Percentiles rank a stretch among this genome's conserved stretches.
phyloP scores from a whole-genome alignment of 2,888 invertebrate species.

The Protonemura montana region DNA sequence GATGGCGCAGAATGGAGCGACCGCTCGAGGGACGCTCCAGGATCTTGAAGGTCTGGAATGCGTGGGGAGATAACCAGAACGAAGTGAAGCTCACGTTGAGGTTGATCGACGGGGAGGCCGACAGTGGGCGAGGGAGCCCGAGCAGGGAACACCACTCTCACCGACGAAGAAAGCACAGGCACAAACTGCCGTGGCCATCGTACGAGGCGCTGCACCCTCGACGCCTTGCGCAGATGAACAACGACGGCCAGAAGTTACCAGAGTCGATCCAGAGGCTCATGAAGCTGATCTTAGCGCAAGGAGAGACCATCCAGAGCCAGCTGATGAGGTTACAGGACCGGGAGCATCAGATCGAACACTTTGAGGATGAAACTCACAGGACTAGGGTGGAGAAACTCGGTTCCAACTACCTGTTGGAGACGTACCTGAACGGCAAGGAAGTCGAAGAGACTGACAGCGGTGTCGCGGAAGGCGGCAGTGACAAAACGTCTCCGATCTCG shows the following conservation, averaged over 20 bases:
- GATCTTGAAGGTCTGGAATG: slow-evolving; percentile 79
- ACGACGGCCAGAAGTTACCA: slow-evolving; percentile 44
- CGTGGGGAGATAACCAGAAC: slow-evolving; percentile 77
- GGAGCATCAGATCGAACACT: slow-evolving; percentile 79
- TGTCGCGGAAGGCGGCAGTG: slow-evolving; percentile 71
- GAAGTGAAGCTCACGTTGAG: slow-evolving; percentile 63
- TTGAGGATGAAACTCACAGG: slow-evolving; percentile 80
- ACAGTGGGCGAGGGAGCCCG: slow-evolving; percentile 55
- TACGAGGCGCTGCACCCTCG: slow-evolving; percentile 54
- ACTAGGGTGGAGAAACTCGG: slow-evolving; percentile 77
- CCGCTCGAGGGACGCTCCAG: slow-evolving; percentile 74
- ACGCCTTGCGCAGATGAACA: slow-evolving; percentile 56
- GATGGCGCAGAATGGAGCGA: slow-evolving; percentile 80
- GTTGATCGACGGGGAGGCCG: slow-evolving; percentile 56
- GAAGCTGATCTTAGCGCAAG: slow-evolving; percentile 67
- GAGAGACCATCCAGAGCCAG: slow-evolving; percentile 65
- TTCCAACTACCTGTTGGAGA: slow-evolving; percentile 80
- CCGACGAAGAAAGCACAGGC: slow-evolving; percentile 54
- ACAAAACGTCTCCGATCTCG: slow-evolving; percentile 64
- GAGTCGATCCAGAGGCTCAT: slow-evolving; percentile 61
- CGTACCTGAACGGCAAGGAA: slow-evolving; percentile 70
- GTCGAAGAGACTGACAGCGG: slow-evolving; percentile 77
- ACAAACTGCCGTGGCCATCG: slow-evolving; percentile 49
- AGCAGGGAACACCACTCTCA: slow-evolving; percentile 41
- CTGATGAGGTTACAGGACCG: slow-evolving; percentile 65